Evolutionary conservation across 1,140 invertebrate species (phyloP).

Genomic region (Drosophila miranda): DNA sequence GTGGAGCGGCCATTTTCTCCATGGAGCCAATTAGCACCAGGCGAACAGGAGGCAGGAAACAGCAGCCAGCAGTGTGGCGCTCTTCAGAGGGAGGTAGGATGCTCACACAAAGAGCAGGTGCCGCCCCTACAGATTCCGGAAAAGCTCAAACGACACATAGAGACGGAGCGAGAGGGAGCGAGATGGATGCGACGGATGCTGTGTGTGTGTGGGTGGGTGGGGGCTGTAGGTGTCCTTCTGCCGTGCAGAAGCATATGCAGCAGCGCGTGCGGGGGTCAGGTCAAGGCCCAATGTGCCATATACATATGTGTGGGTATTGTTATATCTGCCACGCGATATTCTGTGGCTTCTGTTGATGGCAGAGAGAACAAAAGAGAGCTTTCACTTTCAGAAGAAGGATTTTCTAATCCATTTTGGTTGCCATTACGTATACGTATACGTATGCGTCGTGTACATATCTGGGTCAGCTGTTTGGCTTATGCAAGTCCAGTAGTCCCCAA

Average conservation of each 20-base stretch:
- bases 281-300: too few species aligned
- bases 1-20: conserved; percentile 80
- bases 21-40: conserved; percentile 79
- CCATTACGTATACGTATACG: background rate
- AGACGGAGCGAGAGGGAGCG: too few species aligned
- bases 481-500: conserved; percentile 27
- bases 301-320: too few species aligned
- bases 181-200: too few species aligned
- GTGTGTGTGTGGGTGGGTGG: too few species aligned
- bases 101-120: background rate
- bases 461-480: conserved; percentile 59
- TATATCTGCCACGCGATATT: too few species aligned
- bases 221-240: too few species aligned
- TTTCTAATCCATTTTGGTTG: conserved; percentile 30
- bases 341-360: background rate
- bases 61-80: conserved; percentile 1
- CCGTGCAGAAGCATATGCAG: too few species aligned
- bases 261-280: too few species aligned
- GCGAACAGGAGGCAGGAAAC: conserved; percentile 61
- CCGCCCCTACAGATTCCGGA: too few species aligned
- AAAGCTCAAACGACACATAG: too few species aligned
- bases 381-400: conserved; percentile 41
- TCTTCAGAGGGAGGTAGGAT: too few species aligned
- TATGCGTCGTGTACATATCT: conserved; percentile 22
- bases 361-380: conserved; percentile 33